phyloP scores from a whole-genome alignment of 37 sponge, comb jelly and placozoan species.

The Mnemiopsis leidyi region DNA sequence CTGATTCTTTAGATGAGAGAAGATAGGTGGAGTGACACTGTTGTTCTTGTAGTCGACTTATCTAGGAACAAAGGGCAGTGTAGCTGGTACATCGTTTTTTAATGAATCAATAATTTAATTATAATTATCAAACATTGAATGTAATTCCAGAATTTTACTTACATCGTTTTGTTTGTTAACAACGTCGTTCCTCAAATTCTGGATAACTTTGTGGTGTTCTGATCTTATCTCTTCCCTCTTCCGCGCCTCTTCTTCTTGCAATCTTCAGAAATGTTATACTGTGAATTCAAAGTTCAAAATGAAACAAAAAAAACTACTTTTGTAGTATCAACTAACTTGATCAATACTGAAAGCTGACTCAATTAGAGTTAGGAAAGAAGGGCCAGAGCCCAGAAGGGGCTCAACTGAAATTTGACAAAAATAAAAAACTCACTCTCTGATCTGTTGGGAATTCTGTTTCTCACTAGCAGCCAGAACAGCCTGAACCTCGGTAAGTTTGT shows the following conservation, averaged over 20 bases:
- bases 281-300: too few species aligned
- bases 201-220: neutral
- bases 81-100: too few species aligned
- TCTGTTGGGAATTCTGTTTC: neutral
- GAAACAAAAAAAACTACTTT: too few species aligned
- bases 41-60: slow-evolving; percentile 7
- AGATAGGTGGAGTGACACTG: neutral
- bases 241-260: neutral
- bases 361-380: too few species aligned
- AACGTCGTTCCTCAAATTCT: neutral
- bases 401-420: too few species aligned
- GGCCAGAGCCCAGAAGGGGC: too few species aligned
- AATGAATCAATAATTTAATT: too few species aligned
- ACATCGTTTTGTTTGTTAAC: neutral
- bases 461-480: neutral
- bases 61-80: too few species aligned
- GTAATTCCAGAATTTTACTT: too few species aligned
- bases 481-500: neutral
- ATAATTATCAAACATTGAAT: too few species aligned
- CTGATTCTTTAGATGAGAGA: neutral
- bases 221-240: neutral
- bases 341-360: too few species aligned
- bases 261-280: neutral
- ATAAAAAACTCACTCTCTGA: neutral
- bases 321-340: too few species aligned